Conservation (phyloP, 2,113 vertebrate species). For the Mobula hypostoma region DNA sequence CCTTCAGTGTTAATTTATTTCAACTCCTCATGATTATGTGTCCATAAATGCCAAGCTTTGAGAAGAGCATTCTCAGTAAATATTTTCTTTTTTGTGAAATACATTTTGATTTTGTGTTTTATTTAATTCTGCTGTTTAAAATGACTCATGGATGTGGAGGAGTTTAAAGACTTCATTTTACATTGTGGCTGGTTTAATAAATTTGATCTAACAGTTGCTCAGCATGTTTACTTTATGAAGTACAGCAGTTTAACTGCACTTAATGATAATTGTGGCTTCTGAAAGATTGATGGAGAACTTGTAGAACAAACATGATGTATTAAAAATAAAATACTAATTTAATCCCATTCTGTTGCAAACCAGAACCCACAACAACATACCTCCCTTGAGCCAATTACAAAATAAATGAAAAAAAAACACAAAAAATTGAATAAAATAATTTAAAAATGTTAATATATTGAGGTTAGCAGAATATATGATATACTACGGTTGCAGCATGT, state of each 20-base stretch:
- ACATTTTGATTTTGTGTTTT: background rate
- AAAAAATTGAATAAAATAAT: too few relatives aligned
- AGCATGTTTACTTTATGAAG: background rate
- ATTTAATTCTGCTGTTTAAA: background rate
- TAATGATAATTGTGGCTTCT: background rate
- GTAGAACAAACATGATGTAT: background rate
- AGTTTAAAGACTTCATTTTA: background rate
- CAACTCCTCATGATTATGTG: background rate
- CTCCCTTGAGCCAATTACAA: background rate
- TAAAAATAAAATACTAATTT: background rate
- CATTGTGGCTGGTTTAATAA: background rate
- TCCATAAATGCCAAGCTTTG: background rate
- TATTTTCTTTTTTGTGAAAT: background rate
- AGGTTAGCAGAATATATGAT: too few relatives aligned
- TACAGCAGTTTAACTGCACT: conserved; percentile 1
- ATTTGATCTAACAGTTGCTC: background rate
- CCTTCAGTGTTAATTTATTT: background rate
- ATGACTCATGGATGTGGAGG: background rate
- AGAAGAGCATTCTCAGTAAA: background rate
- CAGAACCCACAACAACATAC: background rate
- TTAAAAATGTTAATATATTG: too few relatives aligned
- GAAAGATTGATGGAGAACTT: background rate
- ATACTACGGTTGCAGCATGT: too few relatives aligned
- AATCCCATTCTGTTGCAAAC: background rate
- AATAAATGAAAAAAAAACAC: background rate